These are phyloP conservation scores for Ophion ventricosus DNA, from an alignment of 2,888 invertebrate genomes.

Conservation along the genomic window DNA sequence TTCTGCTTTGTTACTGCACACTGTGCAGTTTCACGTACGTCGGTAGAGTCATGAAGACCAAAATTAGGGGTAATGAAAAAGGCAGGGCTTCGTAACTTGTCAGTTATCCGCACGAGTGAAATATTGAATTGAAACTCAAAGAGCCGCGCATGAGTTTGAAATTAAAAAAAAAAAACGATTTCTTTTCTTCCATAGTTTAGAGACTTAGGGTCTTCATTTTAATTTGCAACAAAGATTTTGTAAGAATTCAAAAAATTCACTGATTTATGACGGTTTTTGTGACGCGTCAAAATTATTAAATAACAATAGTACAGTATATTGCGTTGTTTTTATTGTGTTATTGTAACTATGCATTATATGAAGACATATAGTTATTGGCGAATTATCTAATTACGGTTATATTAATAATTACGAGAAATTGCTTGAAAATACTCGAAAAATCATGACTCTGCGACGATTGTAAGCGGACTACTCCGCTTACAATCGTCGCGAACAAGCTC, in stretches of 20 bases:
- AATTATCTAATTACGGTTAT: neutral
- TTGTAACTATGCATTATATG: too few relatives aligned
- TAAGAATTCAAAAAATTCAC: neutral
- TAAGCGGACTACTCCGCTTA: neutral
- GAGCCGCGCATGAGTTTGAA: neutral
- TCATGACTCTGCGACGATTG: neutral
- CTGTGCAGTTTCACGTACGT: neutral
- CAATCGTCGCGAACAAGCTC: constrained; percentile 15
- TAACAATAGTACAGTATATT: neutral
- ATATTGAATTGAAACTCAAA: neutral
- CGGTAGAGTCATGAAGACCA: neutral
- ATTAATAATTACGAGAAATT: neutral
- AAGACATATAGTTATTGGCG: too few relatives aligned
- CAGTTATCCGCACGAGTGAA: neutral
- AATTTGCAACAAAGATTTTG: neutral
- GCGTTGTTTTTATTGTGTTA: too few relatives aligned
- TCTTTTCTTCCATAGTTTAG: too few relatives aligned
- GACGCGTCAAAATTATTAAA: neutral
- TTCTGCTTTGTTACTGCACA: neutral
- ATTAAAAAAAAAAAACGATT: neutral
- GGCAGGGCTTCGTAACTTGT: neutral
- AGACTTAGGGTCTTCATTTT: neutral
- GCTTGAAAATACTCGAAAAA: neutral
- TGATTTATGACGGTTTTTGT: neutral
- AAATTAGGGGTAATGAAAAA: neutral